Base-by-base conservation (phyloP, 2,113 vertebrate genomes). In the Pelodiscus sinensis region DNA sequence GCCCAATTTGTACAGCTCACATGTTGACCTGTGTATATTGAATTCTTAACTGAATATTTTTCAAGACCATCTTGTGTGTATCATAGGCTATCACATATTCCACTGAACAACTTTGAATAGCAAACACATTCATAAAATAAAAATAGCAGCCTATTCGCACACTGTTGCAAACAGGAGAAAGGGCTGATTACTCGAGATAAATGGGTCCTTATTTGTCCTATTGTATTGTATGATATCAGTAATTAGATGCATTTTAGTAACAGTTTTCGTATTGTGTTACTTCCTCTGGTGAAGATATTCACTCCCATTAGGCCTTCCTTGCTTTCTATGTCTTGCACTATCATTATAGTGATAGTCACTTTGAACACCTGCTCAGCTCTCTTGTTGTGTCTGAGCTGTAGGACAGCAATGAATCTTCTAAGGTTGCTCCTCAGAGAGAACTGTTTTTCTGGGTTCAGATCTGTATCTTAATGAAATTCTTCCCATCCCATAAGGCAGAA, bases 171-270 rank as follows among this genome's bases (percentile, higher is more conserved):
- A 81, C 58, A 92, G 84, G 22, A 97, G 85, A 96, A 96, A 94
- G 85, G 27, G 78, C 91, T 96, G 93, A 95, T 96, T 96, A 86
- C 60, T 94, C 91, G 84, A 84, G 81, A 92, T 94, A 95, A 95
- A 97, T 96, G 95, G 94, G 85, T 95, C 88, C 91, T 93, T 94
- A 91, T 96, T 94, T 96, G 92, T 92, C 78, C 88, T 85, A 90
- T 95, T 94, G 91, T 94, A 58, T 89, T 90, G 6, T 87, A 94
- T 84, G 89, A 92, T 87, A 95, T 91, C 79, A 92, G 92, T 96
- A 95, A 92, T 95, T 92, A 82, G 94, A 95, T 94, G 90, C 79
- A 62, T 87, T 96, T 94, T 94, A 89, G 84, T 94, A 96, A 96
- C 95, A 92, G 84, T 56, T 88, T 93, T 93, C 91, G 90, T 79